A percentile compares a stretch with the other conserved stretches of the same genome.
Evolutionary conservation across 2,113 vertebrate genomes (phyloP).

Genomic region (Callochromis pleurospilus): DNA sequence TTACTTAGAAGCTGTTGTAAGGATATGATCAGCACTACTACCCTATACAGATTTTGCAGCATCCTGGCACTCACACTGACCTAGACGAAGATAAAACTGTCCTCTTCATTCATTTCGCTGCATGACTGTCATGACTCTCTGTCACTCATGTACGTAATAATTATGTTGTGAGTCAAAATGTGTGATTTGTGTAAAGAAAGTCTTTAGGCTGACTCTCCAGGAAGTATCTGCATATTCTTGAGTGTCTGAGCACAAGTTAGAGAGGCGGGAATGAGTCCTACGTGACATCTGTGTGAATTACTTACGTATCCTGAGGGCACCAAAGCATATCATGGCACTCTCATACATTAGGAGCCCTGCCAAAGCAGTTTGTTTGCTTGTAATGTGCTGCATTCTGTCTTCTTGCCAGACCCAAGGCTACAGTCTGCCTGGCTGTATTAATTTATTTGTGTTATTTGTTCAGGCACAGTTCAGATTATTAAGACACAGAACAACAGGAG

Average conservation of each 20-base stretch:
- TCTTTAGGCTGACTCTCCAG: neutral
- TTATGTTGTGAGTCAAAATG: neutral
- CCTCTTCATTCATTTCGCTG: neutral
- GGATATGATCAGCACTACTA: neutral
- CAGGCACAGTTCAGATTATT: neutral
- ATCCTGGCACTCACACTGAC: neutral
- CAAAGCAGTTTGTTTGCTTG: conserved; percentile 10
- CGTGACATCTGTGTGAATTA: conserved; percentile 16
- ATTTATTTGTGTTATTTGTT: conserved; percentile 8
- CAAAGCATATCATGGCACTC: neutral
- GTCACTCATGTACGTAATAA: neutral
- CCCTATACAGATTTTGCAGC: neutral
- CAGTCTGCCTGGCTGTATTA: neutral
- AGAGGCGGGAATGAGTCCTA: neutral
- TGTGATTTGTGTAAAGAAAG: neutral
- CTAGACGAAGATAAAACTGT: neutral
- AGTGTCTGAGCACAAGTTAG: neutral
- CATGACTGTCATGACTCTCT: too few relatives aligned
- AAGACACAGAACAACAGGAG: neutral
- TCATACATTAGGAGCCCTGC: conserved; percentile 19
- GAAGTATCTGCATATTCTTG: neutral
- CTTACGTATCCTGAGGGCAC: neutral
- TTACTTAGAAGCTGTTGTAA: neutral
- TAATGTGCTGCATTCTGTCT: conserved; percentile 27
- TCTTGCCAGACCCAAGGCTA: conserved; percentile 19